Evolutionary conservation across 2,113 vertebrate species (phyloP).

Genomic region (Hippolais icterina): DNA sequence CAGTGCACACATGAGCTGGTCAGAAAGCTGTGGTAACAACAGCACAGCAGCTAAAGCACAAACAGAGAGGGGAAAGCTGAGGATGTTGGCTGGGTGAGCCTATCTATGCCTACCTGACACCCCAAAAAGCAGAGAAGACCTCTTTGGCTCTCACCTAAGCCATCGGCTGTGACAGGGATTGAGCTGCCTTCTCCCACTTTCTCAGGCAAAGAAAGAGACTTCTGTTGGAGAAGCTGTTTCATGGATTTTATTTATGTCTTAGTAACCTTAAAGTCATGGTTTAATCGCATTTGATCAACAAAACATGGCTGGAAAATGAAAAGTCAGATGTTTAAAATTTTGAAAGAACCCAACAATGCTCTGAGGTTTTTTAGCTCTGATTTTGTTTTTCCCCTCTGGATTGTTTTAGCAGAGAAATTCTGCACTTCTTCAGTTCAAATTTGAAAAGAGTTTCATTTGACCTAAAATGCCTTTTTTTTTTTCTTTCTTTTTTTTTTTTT

Average conservation of each 20-base stretch:
- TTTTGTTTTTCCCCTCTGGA: not conserved
- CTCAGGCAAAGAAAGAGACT: not conserved
- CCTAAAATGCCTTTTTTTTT: not conserved
- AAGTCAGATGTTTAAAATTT: not conserved
- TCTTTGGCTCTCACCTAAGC: not conserved
- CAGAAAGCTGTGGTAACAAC: not conserved
- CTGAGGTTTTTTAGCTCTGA: not conserved
- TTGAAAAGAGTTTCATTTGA: not conserved
- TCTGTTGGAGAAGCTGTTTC: not conserved
- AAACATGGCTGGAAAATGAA: not conserved
- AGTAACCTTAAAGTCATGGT: not conserved
- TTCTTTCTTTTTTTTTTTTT: not conserved
- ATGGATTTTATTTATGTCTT: not conserved
- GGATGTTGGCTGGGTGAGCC: not conserved
- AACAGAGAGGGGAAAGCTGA: not conserved
- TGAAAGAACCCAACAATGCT: not conserved
- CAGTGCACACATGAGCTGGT: accelerated
- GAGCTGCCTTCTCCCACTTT: not conserved
- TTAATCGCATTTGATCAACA: conserved; percentile 10
- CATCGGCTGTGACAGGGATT: not conserved
- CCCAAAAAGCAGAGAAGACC: not conserved
- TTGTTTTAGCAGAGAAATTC: conserved; percentile 3
- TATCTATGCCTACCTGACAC: not conserved
- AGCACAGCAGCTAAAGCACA: not conserved
- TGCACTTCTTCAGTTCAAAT: not conserved